Evolutionary conservation across 2,113 vertebrate genomes (phyloP).

Genomic region (Muscicapa adusta): DNA sequence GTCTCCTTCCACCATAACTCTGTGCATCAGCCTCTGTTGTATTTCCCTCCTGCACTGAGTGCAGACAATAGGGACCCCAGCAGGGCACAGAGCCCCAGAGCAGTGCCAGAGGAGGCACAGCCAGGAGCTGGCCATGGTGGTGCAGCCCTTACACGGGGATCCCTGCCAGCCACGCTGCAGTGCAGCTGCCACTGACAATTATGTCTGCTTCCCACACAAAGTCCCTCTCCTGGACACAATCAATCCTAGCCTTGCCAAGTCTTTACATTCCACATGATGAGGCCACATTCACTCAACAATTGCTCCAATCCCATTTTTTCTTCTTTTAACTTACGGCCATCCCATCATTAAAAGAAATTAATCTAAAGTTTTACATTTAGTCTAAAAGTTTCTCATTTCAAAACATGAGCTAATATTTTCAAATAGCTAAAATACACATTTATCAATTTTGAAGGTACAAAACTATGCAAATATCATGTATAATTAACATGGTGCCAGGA

Average conservation of each 20-base stretch:
- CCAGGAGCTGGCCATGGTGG: accelerated
- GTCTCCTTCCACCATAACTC: background rate
- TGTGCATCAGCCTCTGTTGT: accelerated
- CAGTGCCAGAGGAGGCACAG: accelerated
- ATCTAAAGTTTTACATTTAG: background rate
- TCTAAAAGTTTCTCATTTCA: background rate
- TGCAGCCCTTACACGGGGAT: accelerated
- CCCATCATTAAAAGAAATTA: background rate
- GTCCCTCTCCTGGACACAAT: background rate
- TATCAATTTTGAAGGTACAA: background rate
- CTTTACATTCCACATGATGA: background rate
- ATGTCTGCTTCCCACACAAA: background rate
- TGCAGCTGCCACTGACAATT: background rate
- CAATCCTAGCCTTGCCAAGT: background rate
- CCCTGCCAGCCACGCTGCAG: background rate
- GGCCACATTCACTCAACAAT: background rate
- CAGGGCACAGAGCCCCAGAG: background rate
- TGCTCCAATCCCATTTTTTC: background rate
- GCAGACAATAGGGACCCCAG: accelerated
- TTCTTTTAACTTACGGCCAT: background rate
- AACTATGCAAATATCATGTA: background rate
- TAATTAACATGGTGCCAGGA: background rate
- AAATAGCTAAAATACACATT: background rate
- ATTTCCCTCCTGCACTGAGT: background rate
- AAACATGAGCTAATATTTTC: background rate